Percentiles rank a stretch among this genome's conserved stretches.
Evolutionary conservation across 1,140 invertebrate species (phyloP).

Genomic region (Zaprionus capensis): DNA sequence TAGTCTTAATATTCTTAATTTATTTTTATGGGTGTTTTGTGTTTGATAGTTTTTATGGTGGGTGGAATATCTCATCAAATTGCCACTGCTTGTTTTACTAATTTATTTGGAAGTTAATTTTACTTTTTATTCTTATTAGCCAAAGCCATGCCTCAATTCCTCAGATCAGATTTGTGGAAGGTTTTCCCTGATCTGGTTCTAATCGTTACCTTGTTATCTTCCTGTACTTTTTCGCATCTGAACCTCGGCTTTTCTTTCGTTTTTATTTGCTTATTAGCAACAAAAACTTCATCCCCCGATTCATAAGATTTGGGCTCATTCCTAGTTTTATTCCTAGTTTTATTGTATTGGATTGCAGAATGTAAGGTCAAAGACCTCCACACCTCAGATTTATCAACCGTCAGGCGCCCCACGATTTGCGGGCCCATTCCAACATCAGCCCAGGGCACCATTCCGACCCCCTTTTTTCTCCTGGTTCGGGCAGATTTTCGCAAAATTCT

Average conservation of each 20-base stretch:
- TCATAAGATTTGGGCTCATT: not conserved
- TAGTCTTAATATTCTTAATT: not conserved
- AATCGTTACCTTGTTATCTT: not conserved
- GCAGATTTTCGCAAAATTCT: not conserved
- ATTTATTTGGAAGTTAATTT: not conserved
- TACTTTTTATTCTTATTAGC: not conserved
- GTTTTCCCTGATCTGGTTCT: slow-evolving; percentile 1
- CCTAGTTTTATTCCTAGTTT: not conserved
- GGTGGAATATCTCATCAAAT: not conserved
- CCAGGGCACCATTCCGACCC: not conserved
- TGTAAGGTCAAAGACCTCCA: not conserved
- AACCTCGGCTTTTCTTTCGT: not conserved
- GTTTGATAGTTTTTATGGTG: not conserved
- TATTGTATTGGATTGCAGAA: not conserved
- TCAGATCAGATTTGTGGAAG: not conserved
- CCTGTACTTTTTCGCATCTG: not conserved
- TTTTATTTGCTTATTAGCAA: not conserved
- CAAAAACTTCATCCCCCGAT: not conserved
- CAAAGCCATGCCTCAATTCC: not conserved
- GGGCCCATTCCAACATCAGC: not conserved
- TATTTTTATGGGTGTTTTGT: not conserved
- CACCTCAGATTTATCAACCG: not conserved
- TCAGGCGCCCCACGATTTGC: not conserved
- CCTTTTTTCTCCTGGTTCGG: not conserved
- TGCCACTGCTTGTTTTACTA: not conserved